Evolutionary conservation across 2,888 invertebrate species (phyloP).

Genomic region (Campopleginae sp.): DNA sequence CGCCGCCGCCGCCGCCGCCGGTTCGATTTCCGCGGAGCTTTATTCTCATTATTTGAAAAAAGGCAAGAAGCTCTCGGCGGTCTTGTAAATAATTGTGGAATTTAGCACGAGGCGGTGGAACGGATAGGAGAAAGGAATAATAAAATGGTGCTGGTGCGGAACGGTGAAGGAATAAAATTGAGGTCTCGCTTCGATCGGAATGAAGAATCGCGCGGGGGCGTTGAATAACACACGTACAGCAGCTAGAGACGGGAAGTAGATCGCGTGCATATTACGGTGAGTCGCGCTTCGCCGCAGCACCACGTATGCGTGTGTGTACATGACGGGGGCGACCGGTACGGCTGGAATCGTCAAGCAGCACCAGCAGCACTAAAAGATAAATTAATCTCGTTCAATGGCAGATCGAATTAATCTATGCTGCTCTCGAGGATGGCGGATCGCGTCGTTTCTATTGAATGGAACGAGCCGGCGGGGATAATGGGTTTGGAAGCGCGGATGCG

Average conservation of each 20-base stretch:
- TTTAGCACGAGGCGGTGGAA: too few relatives aligned
- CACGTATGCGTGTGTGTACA: background rate
- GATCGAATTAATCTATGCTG: constrained; percentile 20
- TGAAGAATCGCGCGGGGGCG: background rate
- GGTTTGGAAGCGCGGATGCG: too few relatives aligned
- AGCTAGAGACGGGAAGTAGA: constrained; percentile 40
- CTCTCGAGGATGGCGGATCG: constrained; percentile 10
- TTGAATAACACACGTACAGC: constrained; percentile 12
- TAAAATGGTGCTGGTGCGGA: too few relatives aligned
- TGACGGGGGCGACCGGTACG: constrained; percentile 14
- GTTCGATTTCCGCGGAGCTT: too few relatives aligned
- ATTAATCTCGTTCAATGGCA: constrained; percentile 58
- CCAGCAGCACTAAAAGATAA: constrained; percentile 45
- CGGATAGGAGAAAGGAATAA: too few relatives aligned
- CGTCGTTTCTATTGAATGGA: background rate
- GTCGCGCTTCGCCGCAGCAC: background rate
- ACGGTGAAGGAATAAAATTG: background rate
- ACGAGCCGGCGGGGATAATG: too few relatives aligned
- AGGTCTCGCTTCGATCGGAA: constrained; percentile 8
- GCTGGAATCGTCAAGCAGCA: constrained; percentile 38
- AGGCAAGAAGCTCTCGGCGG: too few relatives aligned
- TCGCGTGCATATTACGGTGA: constrained; percentile 40
- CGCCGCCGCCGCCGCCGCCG: too few relatives aligned
- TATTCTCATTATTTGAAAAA: too few relatives aligned
- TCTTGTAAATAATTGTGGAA: too few relatives aligned